Percentiles rank a stretch among this genome's conserved stretches.
These are phyloP conservation scores for Vespertilio murinus DNA, from an alignment of 2,797 vertebrate species.

Conservation along the genomic window DNA sequence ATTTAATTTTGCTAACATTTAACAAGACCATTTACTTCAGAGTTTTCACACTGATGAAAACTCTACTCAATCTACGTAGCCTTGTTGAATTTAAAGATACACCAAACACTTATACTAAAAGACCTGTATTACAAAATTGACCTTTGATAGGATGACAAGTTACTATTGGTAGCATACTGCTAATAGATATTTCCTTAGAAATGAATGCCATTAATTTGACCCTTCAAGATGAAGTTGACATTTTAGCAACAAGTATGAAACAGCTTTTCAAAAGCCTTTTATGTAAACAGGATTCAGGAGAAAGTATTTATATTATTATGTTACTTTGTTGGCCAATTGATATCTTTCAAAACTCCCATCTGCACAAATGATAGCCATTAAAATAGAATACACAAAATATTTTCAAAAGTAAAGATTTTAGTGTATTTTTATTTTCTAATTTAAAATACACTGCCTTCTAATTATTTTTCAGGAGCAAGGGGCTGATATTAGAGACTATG, in stretches of 20 bases:
- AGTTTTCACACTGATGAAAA: background rate
- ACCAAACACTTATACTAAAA: background rate
- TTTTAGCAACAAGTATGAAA: conserved; percentile 25
- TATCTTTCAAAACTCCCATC: conserved; percentile 1
- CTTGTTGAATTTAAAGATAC: conserved; percentile 11
- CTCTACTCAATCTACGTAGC: background rate
- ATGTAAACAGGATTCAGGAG: background rate
- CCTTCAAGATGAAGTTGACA: conserved; percentile 7
- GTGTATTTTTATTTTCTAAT: background rate
- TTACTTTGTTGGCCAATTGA: background rate
- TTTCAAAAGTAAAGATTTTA: conserved; percentile 40
- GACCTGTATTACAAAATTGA: background rate
- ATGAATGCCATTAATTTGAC: background rate
- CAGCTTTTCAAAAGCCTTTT: background rate
- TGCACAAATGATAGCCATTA: background rate
- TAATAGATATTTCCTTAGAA: background rate
- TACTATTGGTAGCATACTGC: background rate
- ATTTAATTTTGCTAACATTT: background rate
- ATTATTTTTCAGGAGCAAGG: background rate
- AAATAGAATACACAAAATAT: conserved; percentile 4
- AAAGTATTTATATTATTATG: background rate
- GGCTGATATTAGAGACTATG: background rate
- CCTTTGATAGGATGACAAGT: background rate
- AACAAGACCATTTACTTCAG: background rate
- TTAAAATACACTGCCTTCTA: background rate